Conservation (phyloP, 1,140 invertebrate species). For the Reticulitermes speratus region DNA sequence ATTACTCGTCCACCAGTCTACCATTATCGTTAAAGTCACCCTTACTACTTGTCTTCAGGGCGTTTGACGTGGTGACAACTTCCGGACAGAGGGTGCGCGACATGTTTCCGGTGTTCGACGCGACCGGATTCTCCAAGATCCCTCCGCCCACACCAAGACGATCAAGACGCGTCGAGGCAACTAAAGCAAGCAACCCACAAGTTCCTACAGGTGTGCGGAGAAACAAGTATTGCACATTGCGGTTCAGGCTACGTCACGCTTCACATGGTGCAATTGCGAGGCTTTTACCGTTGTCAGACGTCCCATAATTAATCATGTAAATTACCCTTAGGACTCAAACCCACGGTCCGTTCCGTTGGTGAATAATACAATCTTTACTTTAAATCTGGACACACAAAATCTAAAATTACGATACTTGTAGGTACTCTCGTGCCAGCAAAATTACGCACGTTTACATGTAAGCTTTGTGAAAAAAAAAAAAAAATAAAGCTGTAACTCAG, state of each 20-base stretch:
- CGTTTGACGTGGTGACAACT: conserved; percentile 38
- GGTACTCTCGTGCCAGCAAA: no score
- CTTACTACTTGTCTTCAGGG: conserved; percentile 14
- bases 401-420: no score
- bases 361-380: background rate
- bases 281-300: no score
- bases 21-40: no score
- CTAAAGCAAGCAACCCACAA: conserved; percentile 8
- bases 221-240: no score
- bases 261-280: background rate
- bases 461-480: no score
- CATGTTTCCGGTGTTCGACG: conserved; percentile 77
- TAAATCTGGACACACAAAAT: background rate
- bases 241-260: background rate
- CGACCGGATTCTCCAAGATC: conserved; percentile 74
- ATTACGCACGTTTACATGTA: no score
- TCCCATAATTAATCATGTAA: background rate
- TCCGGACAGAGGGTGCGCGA: conserved; percentile 68
- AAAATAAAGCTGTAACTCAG: no score
- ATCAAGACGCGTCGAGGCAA: conserved; percentile 65
- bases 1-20: no score
- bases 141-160: conserved; percentile 73
- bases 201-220: background rate
- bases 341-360: background rate
- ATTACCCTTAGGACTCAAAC: background rate